Conservation (phyloP, 2,113 vertebrate species). For the Oncorhynchus mykiss region DNA sequence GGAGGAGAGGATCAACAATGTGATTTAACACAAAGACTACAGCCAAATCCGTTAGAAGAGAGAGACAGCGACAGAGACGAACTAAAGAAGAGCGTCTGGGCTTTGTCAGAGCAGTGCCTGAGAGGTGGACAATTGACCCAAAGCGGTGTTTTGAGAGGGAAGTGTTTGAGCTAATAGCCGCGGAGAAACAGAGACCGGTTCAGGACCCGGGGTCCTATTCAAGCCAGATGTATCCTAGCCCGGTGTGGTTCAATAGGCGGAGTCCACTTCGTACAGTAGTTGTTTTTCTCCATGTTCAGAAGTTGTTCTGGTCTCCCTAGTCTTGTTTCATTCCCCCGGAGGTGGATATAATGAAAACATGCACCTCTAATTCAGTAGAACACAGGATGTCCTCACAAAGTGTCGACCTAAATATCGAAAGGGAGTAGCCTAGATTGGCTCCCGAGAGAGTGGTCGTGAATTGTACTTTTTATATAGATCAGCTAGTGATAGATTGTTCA, state of each 20-base stretch:
- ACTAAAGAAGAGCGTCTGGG: slow-evolving; percentile 17
- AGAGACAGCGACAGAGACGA: neutral
- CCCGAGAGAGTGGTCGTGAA: too few relatives aligned
- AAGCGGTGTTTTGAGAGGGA: too few relatives aligned
- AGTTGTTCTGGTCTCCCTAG: slow-evolving; percentile 43
- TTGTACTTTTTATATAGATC: too few relatives aligned
- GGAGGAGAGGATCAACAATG: too few relatives aligned
- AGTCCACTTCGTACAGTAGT: slow-evolving; percentile 61
- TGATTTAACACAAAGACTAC: too few relatives aligned
- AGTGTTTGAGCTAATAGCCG: slow-evolving; percentile 46
- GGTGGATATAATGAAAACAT: too few relatives aligned
- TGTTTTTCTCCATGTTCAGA: slow-evolving; percentile 56
- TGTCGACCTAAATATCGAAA: too few relatives aligned
- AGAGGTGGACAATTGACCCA: neutral
- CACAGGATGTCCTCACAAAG: too few relatives aligned
- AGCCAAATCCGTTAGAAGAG: too few relatives aligned
- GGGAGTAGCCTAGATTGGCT: too few relatives aligned
- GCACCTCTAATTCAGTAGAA: too few relatives aligned
- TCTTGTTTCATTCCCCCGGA: slow-evolving; percentile 36
- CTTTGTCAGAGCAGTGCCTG: slow-evolving; percentile 21
- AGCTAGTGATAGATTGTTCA: too few relatives aligned
- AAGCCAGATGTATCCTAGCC: slow-evolving; percentile 61
- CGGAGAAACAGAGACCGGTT: slow-evolving; percentile 50
- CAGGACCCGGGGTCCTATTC: slow-evolving; percentile 58
- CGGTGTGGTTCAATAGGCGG: slow-evolving; percentile 59